phyloP scores from a whole-genome alignment of 2,888 invertebrate genomes.

The Perithous albicinctus region DNA sequence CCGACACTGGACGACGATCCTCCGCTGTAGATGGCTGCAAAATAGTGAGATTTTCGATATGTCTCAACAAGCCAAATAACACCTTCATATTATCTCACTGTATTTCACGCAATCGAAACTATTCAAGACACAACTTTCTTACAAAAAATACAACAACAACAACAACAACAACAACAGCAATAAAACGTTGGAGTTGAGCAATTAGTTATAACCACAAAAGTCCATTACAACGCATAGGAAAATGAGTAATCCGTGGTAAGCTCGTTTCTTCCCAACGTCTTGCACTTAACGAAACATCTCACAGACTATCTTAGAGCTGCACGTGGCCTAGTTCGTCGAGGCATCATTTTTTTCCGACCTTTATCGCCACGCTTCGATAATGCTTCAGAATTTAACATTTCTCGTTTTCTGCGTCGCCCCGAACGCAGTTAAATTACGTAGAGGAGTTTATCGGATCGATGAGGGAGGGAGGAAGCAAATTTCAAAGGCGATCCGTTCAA shows the following conservation, averaged over 20 bases:
- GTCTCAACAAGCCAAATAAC: not conserved
- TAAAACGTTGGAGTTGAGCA: not conserved
- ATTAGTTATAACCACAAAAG: not conserved
- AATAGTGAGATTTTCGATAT: conserved; percentile 15
- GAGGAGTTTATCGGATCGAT: conserved; percentile 64
- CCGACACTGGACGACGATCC: conserved; percentile 87
- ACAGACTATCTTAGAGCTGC: conserved; percentile 70
- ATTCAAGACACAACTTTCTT: not conserved
- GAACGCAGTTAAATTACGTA: conserved; percentile 56
- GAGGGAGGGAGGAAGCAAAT: conserved; percentile 51
- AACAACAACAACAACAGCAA: conserved; percentile 11
- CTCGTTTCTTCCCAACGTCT: conserved; percentile 57
- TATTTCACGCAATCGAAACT: not conserved
- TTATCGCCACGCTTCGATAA: conserved; percentile 59
- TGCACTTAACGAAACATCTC: conserved; percentile 56
- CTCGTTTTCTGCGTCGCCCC: conserved; percentile 47
- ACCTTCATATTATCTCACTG: not conserved
- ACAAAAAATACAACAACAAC: not conserved
- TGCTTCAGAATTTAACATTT: conserved; percentile 65
- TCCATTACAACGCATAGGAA: conserved; percentile 15
- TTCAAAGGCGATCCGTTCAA: conserved; percentile 59
- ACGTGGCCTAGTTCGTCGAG: conserved; percentile 75
- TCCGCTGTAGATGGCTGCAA: conserved; percentile 81
- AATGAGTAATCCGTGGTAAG: conserved; percentile 32
- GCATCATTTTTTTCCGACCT: conserved; percentile 44